Evolutionary conservation across 2,113 vertebrate species (phyloP).

Genomic region (Stomatorhinus ivindoensis): DNA sequence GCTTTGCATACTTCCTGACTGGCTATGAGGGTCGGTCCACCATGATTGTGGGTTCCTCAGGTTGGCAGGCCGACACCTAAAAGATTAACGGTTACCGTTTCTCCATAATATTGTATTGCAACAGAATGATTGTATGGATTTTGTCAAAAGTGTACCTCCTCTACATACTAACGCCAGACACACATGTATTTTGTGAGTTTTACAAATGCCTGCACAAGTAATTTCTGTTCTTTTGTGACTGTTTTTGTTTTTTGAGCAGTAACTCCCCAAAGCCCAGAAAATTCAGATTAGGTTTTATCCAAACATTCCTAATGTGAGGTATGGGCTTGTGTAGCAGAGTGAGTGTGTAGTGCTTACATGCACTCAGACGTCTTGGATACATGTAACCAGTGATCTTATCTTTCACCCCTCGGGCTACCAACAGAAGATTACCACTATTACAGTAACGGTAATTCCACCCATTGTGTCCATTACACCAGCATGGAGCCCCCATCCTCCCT

Average conservation of each 20-base stretch:
- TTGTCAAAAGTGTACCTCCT: not conserved
- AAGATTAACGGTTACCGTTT: not conserved
- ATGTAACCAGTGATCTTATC: conserved; percentile 55
- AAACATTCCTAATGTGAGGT: not conserved
- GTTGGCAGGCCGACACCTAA: not conserved
- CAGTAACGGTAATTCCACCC: conserved; percentile 87
- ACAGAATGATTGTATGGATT: not conserved
- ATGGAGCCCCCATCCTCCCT: conserved; percentile 36
- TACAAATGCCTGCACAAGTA: not conserved
- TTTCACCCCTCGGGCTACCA: conserved; percentile 61
- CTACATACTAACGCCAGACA: not conserved
- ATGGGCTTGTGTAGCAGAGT: not conserved
- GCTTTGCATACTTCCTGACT: not conserved
- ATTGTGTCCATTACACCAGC: conserved; percentile 43
- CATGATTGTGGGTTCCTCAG: not conserved
- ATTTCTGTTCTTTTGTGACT: not conserved
- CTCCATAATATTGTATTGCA: not conserved
- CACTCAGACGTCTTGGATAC: conserved; percentile 34
- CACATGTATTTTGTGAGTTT: not conserved
- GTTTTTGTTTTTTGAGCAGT: not conserved
- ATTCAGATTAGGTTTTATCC: not conserved
- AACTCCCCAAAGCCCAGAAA: not conserved
- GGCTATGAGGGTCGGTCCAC: not conserved
- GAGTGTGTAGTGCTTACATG: not conserved
- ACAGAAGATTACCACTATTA: conserved; percentile 98